Conservation (phyloP, 2,113 vertebrate species). For the Arothron firmamentum region DNA sequence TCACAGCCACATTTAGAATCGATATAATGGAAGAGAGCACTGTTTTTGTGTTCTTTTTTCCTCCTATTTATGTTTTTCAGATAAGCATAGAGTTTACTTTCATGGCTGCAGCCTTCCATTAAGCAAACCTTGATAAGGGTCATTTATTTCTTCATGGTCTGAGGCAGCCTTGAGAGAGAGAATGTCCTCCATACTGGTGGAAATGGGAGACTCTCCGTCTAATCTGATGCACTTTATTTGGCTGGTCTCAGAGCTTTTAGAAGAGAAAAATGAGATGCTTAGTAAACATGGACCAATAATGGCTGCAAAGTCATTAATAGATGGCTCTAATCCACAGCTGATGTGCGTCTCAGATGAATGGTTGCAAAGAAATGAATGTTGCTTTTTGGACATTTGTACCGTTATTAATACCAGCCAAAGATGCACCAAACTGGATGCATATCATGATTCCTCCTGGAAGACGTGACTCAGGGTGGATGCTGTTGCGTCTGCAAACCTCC, state of each 20-base stretch:
- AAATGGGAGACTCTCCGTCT: too few relatives aligned
- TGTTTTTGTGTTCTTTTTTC: slow-evolving; percentile 7
- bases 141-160: slow-evolving; percentile 56
- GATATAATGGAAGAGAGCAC: slow-evolving; percentile 24
- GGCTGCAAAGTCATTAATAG: too few relatives aligned
- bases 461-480: not conserved
- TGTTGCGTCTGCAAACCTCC: not conserved
- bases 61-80: slow-evolving; percentile 24
- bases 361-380: not conserved
- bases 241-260: too few relatives aligned
- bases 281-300: too few relatives aligned
- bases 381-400: not conserved
- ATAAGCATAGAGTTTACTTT: slow-evolving; percentile 44
- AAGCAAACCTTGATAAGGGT: slow-evolving; percentile 54
- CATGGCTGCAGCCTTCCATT: slow-evolving; percentile 40
- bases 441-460: not conserved
- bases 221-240: too few relatives aligned
- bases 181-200: too few relatives aligned
- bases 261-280: too few relatives aligned
- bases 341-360: not conserved
- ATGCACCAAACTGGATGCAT: not conserved
- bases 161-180: slow-evolving; percentile 25
- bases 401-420: not conserved
- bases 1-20: not conserved
- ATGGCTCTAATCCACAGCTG: not conserved